Evolutionary conservation across 2,797 vertebrate species (phyloP).

Genomic region (Sebastes dallii): DNA sequence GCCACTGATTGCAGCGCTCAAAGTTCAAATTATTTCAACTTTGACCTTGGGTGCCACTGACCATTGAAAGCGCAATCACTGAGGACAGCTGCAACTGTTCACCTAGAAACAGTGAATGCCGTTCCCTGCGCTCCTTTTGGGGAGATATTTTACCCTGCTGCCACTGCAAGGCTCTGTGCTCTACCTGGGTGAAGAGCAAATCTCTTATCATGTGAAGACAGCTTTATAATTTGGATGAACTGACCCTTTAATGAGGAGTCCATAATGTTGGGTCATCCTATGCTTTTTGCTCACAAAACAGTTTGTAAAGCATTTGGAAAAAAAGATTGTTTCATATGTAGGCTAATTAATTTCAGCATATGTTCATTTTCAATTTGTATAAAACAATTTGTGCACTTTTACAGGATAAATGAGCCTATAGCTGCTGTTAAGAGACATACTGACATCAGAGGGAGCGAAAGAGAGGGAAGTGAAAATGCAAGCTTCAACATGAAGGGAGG

Average conservation of each 20-base stretch:
- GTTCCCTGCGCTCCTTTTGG: too few relatives aligned
- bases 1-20: too few relatives aligned
- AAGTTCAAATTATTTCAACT: too few relatives aligned
- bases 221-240: not conserved
- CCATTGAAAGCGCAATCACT: too few relatives aligned
- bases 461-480: constrained; percentile 6
- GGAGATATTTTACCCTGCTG: too few relatives aligned
- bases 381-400: not conserved
- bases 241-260: not conserved
- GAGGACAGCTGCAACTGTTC: too few relatives aligned
- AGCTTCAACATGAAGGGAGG: constrained; percentile 15
- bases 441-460: not conserved
- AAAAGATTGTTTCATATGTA: not conserved
- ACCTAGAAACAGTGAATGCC: too few relatives aligned
- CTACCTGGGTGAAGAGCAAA: too few relatives aligned
- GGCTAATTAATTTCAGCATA: not conserved
- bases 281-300: not conserved
- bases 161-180: too few relatives aligned
- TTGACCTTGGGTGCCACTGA: too few relatives aligned
- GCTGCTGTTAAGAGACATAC: not conserved
- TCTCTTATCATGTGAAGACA: too few relatives aligned
- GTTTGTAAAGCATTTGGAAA: not conserved
- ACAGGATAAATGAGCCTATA: not conserved
- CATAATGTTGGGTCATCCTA: not conserved
- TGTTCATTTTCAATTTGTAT: not conserved